Conservation (phyloP, 2,113 vertebrate species). For the Polypterus senegalus region DNA sequence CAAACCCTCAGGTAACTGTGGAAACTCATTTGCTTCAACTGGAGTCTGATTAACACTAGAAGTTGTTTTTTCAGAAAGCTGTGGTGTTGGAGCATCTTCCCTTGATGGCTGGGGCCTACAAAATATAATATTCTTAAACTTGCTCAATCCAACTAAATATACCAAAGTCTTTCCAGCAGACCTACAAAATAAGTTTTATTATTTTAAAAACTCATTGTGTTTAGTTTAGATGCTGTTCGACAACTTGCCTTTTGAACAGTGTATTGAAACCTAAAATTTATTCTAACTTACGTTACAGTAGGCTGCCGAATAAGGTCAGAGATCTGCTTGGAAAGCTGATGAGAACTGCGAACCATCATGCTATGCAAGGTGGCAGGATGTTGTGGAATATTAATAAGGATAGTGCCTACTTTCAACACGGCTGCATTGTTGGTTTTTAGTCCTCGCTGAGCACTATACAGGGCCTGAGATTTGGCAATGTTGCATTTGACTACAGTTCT, state of each 20-base stretch:
- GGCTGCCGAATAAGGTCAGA: constrained; percentile 97
- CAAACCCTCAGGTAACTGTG: constrained; percentile 89
- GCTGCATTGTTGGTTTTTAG: constrained; percentile 88
- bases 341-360: constrained; percentile 98
- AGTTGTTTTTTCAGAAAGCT: constrained; percentile 75
- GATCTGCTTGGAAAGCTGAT: constrained; percentile 97
- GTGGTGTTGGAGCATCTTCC: constrained; percentile 77
- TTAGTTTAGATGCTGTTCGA: too few species aligned
- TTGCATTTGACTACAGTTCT: constrained; percentile 98
- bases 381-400: constrained; percentile 96
- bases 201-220: too few species aligned
- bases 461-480: constrained; percentile 92
- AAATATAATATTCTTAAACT: neutral
- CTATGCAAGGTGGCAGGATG: constrained; percentile 93
- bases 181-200: too few species aligned
- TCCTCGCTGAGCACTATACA: constrained; percentile 91
- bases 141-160: too few species aligned
- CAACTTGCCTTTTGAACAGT: too few species aligned
- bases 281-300: constrained; percentile 58
- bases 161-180: too few species aligned
- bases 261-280: too few species aligned
- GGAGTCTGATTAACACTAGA: constrained; percentile 90
- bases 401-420: constrained; percentile 86
- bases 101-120: constrained; percentile 66
- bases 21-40: constrained; percentile 88